Evolutionary conservation across 2,797 vertebrate species (phyloP), one percentile per base, ranked within the genome.

Genomic region (Neostethus bicornis): DNA sequence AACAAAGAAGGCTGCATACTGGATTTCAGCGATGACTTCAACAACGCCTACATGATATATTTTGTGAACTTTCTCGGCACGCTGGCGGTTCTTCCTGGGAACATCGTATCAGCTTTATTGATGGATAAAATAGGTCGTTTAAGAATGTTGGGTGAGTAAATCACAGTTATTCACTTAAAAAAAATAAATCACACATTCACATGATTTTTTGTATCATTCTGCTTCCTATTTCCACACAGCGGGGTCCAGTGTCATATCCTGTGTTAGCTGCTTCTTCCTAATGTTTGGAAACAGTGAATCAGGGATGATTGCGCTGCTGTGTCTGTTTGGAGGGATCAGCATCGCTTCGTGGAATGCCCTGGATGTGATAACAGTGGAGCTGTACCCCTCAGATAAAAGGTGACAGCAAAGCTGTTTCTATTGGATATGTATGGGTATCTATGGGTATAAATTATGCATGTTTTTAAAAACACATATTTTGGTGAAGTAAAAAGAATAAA

Each of bases 31-130:
- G 96, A 97, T 0, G 96, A 98, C 26, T 88, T 88, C 75, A 97
- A 99, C 91, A 97, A 95, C 0, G 96, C 96, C 82, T 99, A 99
- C 92, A 98, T 98, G 96, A 94, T 99, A 64, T 99, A 99, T 85
- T 99, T 99, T 0, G 96, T 98, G 84, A 99, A 94, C 90, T 98
- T 99, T 87, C 72, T 98, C 20, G 96, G 96, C 70, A 96, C 96
- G 0, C 73, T 99, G 85, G 96, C 96, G 0, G 96, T 98, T 69
- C 91, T 99, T 51, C 96, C 96, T 0, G 96, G 96, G 14, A 98
- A 99, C 86, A 99, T 98, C 0, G 96, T 98, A 66, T 98, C 96
- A 0, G 96, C 96, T 4, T 89, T 99, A 59, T 92, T 99, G 64
- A 98, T 99, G 96, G 96, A 99, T 87, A 98, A 98, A 91, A 96